Evolutionary conservation across 2,113 vertebrate species (phyloP).

Genomic region (Azemiops feae): DNA sequence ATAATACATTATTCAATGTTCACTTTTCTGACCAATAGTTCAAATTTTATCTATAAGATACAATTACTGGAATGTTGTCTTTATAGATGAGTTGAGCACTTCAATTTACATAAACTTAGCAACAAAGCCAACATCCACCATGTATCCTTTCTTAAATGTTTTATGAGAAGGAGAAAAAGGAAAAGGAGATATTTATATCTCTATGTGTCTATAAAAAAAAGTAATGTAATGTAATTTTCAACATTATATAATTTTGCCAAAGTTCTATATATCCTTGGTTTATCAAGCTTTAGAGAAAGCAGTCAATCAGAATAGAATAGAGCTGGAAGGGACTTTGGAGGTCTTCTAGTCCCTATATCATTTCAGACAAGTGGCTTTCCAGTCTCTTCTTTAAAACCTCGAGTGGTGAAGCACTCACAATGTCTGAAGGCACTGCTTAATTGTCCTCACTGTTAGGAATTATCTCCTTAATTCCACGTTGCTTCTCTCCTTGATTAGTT

Average conservation of each 20-base stretch:
- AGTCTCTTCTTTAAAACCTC: background rate
- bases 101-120: too few species aligned
- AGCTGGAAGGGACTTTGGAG: background rate
- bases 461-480: background rate
- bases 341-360: background rate
- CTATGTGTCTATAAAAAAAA: too few species aligned
- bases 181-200: too few species aligned
- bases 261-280: background rate
- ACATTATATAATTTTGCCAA: background rate
- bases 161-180: too few species aligned
- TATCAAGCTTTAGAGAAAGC: background rate
- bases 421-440: background rate
- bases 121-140: too few species aligned
- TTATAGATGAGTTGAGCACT: too few species aligned
- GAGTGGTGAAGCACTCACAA: background rate
- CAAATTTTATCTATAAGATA: too few species aligned
- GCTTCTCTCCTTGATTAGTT: background rate
- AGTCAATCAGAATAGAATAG: background rate
- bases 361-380: background rate
- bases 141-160: too few species aligned
- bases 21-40: too few species aligned
- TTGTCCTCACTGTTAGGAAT: background rate
- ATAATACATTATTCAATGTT: too few species aligned
- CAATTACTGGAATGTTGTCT: too few species aligned
- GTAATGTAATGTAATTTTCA: background rate